These are phyloP conservation scores for Eustalomyia histrio DNA, from an alignment of 2,888 invertebrate species.

Conservation along the genomic window DNA sequence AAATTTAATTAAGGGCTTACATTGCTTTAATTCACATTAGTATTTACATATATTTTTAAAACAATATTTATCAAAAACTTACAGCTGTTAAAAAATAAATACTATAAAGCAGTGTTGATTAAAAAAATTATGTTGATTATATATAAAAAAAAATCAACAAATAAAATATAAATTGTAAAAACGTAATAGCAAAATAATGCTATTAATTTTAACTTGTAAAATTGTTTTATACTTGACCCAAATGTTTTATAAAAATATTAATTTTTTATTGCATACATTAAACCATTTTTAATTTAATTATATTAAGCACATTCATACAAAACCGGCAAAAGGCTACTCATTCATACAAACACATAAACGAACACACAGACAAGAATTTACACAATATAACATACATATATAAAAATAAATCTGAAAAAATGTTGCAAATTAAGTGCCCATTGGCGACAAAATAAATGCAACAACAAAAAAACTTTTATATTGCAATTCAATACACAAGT, in stretches of 20 bases:
- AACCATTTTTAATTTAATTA: constrained; percentile 60
- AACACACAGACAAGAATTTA: background rate
- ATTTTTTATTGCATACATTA: constrained; percentile 46
- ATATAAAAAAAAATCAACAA: background rate
- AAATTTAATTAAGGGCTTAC: no score
- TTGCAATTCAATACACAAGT: constrained; percentile 34
- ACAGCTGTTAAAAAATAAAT: no score
- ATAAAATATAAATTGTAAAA: background rate
- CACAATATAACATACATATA: background rate
- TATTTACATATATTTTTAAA: no score
- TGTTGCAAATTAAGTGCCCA: constrained; percentile 61
- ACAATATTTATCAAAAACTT: no score
- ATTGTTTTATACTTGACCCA: constrained; percentile 42
- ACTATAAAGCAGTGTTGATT: constrained; percentile 11
- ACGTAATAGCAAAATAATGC: constrained; percentile 44
- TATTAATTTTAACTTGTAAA: constrained; percentile 34
- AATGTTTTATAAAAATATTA: constrained; percentile 48
- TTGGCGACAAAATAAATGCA: constrained; percentile 51
- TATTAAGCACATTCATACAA: constrained; percentile 34
- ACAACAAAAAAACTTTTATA: constrained; percentile 16
- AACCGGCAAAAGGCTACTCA: constrained; percentile 8
- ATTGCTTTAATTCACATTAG: no score
- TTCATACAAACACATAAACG: background rate
- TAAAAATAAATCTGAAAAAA: constrained; percentile 21
- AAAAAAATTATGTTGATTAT: constrained; percentile 27